Evolutionary conservation across 2,797 vertebrate species (phyloP).

Genomic region (Lagodon rhomboides): DNA sequence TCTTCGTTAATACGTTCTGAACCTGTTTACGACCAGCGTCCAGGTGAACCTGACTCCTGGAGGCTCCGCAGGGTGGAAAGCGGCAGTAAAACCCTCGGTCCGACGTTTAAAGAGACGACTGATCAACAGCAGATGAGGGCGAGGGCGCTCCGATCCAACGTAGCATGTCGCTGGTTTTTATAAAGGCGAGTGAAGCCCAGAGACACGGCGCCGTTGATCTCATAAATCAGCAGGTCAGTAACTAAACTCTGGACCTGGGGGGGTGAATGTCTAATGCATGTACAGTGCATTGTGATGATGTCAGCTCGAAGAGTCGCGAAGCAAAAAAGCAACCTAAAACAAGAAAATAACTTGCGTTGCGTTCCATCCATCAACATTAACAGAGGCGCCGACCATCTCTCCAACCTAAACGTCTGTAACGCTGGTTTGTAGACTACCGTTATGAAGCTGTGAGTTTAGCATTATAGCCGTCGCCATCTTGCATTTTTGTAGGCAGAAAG

Average conservation of each 20-base stretch:
- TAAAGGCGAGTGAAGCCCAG: constrained; percentile 52
- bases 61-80: constrained; percentile 39
- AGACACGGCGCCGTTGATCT: constrained; percentile 64
- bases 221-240: constrained; percentile 67
- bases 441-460: no score
- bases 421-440: no score
- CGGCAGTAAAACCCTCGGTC: constrained; percentile 53
- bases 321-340: background rate
- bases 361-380: background rate
- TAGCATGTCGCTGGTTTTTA: constrained; percentile 63
- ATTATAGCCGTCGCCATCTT: no score
- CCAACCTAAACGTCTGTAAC: no score
- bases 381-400: no score
- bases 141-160: constrained; percentile 47
- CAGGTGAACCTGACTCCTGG: constrained; percentile 36
- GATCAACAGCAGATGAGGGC: constrained; percentile 74
- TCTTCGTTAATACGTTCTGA: constrained; percentile 4
- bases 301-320: background rate
- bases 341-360: background rate
- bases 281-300: background rate
- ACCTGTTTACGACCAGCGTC: constrained; percentile 31
- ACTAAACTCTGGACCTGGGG: constrained; percentile 48
- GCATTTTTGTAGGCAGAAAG: no score
- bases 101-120: constrained; percentile 57
- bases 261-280: constrained; percentile 3